Evolutionary conservation across 2,888 invertebrate genomes (phyloP).

Genomic region (Crossocerus cetratus): DNA sequence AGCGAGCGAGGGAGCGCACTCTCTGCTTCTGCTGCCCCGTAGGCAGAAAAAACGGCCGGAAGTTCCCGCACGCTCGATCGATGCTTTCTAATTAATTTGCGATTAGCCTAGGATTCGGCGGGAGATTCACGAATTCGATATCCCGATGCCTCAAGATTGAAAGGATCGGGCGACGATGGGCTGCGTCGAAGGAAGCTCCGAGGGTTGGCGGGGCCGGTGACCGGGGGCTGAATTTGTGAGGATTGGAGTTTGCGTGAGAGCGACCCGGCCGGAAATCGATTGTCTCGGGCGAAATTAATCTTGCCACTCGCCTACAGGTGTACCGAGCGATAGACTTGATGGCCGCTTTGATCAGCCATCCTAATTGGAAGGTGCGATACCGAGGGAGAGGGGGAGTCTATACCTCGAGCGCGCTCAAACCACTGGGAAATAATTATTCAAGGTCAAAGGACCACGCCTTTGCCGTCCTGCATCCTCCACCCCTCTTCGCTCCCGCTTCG

Average conservation of each 20-base stretch:
- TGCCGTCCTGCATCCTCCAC: background rate
- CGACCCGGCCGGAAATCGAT: conserved; percentile 42
- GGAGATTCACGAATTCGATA: conserved; percentile 30
- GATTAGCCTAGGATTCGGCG: conserved; percentile 16
- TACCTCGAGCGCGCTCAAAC: conserved; percentile 9
- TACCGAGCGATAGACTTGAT: conserved; percentile 37
- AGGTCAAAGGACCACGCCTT: conserved; percentile 37
- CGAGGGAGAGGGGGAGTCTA: background rate
- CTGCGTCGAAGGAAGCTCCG: conserved; percentile 3
- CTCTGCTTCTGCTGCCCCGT: too few relatives aligned
- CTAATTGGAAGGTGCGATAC: conserved; percentile 55
- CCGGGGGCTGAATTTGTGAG: conserved; percentile 15
- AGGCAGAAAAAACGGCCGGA: too few relatives aligned
- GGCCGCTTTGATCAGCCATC: conserved; percentile 51
- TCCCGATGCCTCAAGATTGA: conserved; percentile 5
- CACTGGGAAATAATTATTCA: conserved; percentile 53
- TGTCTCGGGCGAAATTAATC: conserved; percentile 53
- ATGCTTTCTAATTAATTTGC: too few relatives aligned
- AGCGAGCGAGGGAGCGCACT: too few relatives aligned
- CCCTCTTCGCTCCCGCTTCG: background rate
- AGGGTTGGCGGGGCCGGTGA: conserved; percentile 13
- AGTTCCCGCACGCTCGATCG: too few relatives aligned
- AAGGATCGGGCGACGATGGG: conserved; percentile 13
- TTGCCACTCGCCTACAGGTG: conserved; percentile 17
- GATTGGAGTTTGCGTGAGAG: conserved; percentile 16